phyloP scores from a whole-genome alignment of 2,113 vertebrate genomes.

The Cyrtonyx montezumae region DNA sequence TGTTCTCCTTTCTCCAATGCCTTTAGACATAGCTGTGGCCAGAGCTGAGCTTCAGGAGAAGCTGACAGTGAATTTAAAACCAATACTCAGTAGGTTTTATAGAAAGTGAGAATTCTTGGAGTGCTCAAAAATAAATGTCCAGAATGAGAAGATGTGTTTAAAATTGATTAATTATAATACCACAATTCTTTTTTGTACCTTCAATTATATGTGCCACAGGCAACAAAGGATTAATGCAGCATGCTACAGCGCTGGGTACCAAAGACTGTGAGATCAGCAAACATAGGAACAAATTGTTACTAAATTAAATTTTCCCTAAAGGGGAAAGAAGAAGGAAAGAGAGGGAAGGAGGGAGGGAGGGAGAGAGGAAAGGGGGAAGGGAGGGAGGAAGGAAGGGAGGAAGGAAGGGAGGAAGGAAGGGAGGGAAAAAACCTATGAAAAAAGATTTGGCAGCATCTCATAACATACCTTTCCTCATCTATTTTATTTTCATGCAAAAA shows the following conservation, averaged over 20 bases:
- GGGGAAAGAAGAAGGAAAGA: neutral
- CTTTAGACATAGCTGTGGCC: neutral
- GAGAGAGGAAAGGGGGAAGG: too few relatives aligned
- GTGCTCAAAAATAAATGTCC: neutral
- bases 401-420: fast-evolving
- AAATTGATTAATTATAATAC: neutral
- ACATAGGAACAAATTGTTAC: neutral
- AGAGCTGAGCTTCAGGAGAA: neutral
- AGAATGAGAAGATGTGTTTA: neutral
- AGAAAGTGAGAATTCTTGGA: neutral
- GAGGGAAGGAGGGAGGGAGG: too few relatives aligned
- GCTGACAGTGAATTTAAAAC: neutral
- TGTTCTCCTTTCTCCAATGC: neutral
- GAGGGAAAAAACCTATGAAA: fast-evolving
- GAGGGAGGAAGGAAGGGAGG: too few relatives aligned
- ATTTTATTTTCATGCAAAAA: neutral
- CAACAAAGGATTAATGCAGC: neutral
- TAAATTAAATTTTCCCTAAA: neutral
- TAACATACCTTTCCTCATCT: neutral
- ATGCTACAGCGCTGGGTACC: neutral
- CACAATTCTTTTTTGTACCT: neutral
- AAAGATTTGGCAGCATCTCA: neutral
- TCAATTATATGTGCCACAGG: neutral
- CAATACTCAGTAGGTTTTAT: neutral
- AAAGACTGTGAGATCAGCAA: neutral